Conservation (phyloP, 2,888 invertebrate genomes). For the Orchestes rusci region DNA sequence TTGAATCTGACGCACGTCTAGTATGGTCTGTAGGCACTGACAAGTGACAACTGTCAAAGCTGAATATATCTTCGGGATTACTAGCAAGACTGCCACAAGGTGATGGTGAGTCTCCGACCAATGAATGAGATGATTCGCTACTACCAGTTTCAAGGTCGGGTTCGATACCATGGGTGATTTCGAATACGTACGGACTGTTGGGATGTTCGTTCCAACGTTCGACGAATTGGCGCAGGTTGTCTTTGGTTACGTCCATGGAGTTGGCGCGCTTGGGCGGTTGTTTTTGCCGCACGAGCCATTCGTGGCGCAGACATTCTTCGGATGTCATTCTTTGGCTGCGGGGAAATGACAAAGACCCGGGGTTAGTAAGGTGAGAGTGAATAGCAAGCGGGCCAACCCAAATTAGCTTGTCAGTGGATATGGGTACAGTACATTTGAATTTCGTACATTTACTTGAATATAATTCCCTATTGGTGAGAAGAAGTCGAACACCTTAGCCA, state of each 20-base stretch:
- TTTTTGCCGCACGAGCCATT: conserved; percentile 67
- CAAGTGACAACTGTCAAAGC: conserved; percentile 45
- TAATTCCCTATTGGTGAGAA: no score
- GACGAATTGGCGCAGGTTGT: conserved; percentile 76
- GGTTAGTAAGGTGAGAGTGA: no score
- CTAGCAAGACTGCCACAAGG: conserved; percentile 71
- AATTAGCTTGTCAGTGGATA: no score
- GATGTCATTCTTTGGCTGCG: conserved; percentile 78
- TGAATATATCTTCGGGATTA: conserved; percentile 54
- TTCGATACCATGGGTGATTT: conserved; percentile 45
- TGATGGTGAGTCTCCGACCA: conserved; percentile 71
- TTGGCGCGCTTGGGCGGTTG: conserved; percentile 35
- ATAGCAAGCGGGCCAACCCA: conserved; percentile 24
- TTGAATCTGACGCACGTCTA: conserved; percentile 71
- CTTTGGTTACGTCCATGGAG: conserved; percentile 67
- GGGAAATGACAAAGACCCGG: conserved; percentile 41
- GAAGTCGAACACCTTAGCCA: no score
- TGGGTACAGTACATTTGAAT: no score
- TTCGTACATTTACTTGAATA: no score
- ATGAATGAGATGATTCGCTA: conserved; percentile 42
- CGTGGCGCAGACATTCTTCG: conserved; percentile 75
- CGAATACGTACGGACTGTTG: conserved; percentile 78
- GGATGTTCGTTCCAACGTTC: conserved; percentile 86
- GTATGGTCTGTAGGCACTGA: conserved; percentile 31
- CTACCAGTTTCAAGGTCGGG: conserved; percentile 6